phyloP scores from a whole-genome alignment of 1,140 invertebrate species.

The Anadara kagoshimensis region DNA sequence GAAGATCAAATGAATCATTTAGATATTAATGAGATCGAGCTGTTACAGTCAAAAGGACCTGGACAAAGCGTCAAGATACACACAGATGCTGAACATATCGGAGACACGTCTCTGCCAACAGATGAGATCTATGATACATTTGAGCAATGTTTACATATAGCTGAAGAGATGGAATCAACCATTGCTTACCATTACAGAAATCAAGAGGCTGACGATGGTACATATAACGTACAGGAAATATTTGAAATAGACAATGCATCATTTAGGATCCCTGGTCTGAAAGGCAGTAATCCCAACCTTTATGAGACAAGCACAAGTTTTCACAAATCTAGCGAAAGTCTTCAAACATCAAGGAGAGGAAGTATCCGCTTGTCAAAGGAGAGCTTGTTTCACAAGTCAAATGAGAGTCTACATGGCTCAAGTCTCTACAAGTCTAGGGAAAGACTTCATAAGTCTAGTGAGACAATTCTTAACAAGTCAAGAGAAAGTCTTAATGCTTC shows the following conservation, averaged over 20 bases:
- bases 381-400: too few relatives aligned
- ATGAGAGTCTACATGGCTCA: too few relatives aligned
- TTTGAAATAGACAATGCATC: conserved; percentile 86
- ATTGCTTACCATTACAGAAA: conserved; percentile 94
- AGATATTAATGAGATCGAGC: conserved; percentile 47
- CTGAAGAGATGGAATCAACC: conserved; percentile 88
- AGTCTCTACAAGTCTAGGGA: too few relatives aligned
- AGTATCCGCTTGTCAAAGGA: too few relatives aligned
- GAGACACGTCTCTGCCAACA: conserved; percentile 60
- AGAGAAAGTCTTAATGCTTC: too few relatives aligned
- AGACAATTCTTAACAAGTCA: too few relatives aligned
- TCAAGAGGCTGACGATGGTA: conserved; percentile 80
- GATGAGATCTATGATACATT: conserved; percentile 82
- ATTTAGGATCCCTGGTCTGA: conserved; percentile 32
- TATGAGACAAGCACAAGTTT: too few relatives aligned
- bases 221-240: conserved; percentile 88
- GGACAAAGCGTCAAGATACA: conserved; percentile 32
- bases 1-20: conserved; percentile 43
- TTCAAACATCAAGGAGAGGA: too few relatives aligned
- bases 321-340: too few relatives aligned
- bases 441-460: too few relatives aligned
- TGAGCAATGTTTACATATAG: conserved; percentile 89
- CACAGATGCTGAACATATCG: conserved; percentile 9
- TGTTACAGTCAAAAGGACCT: neutral
- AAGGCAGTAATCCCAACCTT: too few relatives aligned